Evolutionary conservation across 53 echinoderm and acorn worm genomes (phyloP).

Genomic region (Actinopyga echinites): DNA sequence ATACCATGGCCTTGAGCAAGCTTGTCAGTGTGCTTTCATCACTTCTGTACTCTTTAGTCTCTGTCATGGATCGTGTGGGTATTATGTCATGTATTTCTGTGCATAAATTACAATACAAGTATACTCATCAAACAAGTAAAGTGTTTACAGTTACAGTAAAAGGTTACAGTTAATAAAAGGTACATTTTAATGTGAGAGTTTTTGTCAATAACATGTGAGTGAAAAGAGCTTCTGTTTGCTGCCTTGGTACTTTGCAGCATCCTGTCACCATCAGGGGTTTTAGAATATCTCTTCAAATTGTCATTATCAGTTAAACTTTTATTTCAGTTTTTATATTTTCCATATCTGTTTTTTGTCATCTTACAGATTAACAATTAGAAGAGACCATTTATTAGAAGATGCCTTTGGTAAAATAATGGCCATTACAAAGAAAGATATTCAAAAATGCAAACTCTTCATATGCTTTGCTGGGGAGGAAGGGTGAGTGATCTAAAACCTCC

Average conservation of each 20-base stretch:
- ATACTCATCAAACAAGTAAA: too few species aligned
- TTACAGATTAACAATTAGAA: slow-evolving; percentile 80
- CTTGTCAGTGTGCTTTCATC: too few species aligned
- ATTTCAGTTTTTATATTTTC: not conserved
- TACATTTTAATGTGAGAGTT: too few species aligned
- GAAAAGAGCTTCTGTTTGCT: not conserved
- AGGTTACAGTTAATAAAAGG: too few species aligned
- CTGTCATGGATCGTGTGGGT: too few species aligned
- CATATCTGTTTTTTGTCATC: not conserved
- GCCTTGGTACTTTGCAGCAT: not conserved
- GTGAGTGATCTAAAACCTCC: slow-evolving; percentile 48
- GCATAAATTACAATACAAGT: too few species aligned
- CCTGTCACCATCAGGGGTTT: not conserved
- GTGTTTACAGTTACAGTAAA: too few species aligned
- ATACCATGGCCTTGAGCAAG: too few species aligned
- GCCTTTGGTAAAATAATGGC: slow-evolving; percentile 99
- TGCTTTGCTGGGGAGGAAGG: slow-evolving; percentile 99
- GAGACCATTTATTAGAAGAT: slow-evolving; percentile 94
- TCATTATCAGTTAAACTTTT: not conserved
- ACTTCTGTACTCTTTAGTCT: too few species aligned
- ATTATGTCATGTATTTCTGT: too few species aligned
- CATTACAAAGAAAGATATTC: slow-evolving; percentile 90
- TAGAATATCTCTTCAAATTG: not conserved
- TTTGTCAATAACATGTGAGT: too few species aligned
- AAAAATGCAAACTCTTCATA: slow-evolving; percentile 95